Conservation (phyloP, 2,797 vertebrate genomes). For the Sebastolobus altivelis region DNA sequence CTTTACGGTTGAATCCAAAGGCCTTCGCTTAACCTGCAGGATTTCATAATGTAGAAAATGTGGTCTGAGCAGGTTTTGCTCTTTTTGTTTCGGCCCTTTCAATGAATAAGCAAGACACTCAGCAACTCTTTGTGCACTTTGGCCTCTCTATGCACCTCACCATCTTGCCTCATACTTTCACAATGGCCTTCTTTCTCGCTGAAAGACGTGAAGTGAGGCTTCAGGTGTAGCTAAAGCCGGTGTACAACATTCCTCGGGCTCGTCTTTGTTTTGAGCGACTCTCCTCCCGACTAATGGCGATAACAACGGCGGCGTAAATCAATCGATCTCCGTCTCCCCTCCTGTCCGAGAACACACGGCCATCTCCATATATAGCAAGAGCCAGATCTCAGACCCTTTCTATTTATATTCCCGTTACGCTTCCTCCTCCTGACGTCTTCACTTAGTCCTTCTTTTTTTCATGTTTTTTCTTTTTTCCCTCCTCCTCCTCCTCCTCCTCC, state of each 20-base stretch:
- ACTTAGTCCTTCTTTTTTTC: conserved; percentile 56
- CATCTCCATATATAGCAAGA: conserved; percentile 86
- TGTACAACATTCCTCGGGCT: conserved; percentile 21
- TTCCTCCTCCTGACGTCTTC: conserved; percentile 77
- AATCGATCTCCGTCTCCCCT: conserved; percentile 61
- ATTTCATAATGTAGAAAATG: conserved; percentile 1
- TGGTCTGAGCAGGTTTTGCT: not conserved
- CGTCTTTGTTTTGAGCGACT: conserved; percentile 45
- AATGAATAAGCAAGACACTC: conserved; percentile 38
- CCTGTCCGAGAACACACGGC: conserved; percentile 57
- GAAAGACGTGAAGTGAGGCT: conserved; percentile 43
- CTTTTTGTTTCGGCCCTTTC: conserved; percentile 19
- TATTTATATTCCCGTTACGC: conserved; percentile 82
- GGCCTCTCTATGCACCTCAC: not conserved
- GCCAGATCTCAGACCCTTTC: conserved; percentile 74
- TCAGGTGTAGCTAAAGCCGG: conserved; percentile 13
- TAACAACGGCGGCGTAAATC: conserved; percentile 68
- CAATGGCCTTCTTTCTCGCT: conserved; percentile 28
- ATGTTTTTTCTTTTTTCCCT: conserved; percentile 18
- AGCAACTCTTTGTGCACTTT: conserved; percentile 32
- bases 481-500: conserved; percentile 29
- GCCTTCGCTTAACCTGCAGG: not conserved
- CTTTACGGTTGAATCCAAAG: not conserved
- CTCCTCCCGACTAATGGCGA: conserved; percentile 40
- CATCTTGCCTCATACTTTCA: conserved; percentile 8